These are phyloP conservation scores for Parnassius orleans DNA, from an alignment of 2,888 invertebrate genomes.

Conservation along the genomic window DNA sequence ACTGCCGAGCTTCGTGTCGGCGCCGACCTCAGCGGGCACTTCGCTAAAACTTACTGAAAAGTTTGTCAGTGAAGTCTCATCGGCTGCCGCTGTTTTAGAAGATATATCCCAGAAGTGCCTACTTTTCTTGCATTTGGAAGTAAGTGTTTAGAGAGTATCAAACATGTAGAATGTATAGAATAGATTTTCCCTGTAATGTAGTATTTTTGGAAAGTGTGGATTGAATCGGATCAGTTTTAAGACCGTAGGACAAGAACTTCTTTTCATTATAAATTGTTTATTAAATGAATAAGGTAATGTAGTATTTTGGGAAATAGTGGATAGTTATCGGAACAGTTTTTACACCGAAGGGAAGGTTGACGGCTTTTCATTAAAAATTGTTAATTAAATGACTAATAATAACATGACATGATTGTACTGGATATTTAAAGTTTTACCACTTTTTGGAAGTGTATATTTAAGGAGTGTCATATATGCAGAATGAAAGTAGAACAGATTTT, in stretches of 20 bases:
- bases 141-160: slow-evolving; percentile 44
- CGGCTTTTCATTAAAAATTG: too few relatives aligned
- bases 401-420: too few relatives aligned
- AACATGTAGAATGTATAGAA: too few relatives aligned
- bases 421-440: too few relatives aligned
- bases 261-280: too few relatives aligned
- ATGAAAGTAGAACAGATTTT: too few relatives aligned
- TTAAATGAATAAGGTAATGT: neutral
- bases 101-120: slow-evolving; percentile 95
- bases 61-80: slow-evolving; percentile 83
- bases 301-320: neutral
- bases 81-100: slow-evolving; percentile 90
- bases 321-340: neutral
- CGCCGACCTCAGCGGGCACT: slow-evolving; percentile 28
- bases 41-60: slow-evolving; percentile 74
- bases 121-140: slow-evolving; percentile 95
- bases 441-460: too few relatives aligned
- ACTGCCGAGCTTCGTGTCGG: slow-evolving; percentile 49
- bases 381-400: too few relatives aligned
- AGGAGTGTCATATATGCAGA: too few relatives aligned
- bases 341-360: neutral
- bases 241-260: neutral
- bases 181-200: neutral
- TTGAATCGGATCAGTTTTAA: neutral
- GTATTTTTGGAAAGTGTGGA: neutral